These are phyloP conservation scores for Triops cancriformis DNA, from an alignment of 1,140 invertebrate species.

Conservation along the genomic window DNA sequence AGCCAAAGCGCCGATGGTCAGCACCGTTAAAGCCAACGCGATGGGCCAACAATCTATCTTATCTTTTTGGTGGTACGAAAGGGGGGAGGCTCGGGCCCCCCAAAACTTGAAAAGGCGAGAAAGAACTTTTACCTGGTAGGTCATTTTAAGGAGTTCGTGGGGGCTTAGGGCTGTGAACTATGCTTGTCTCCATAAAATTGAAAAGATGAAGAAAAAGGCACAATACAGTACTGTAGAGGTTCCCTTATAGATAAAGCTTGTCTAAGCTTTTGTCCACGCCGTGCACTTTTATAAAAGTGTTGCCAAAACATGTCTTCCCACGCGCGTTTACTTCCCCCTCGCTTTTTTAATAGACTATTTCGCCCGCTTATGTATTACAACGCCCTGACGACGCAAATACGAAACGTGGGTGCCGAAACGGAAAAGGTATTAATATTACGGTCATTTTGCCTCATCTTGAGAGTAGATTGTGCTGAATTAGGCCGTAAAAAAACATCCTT, in stretches of 20 bases:
- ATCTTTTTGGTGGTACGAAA: not conserved
- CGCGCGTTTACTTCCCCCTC: not conserved
- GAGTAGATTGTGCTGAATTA: too few species aligned
- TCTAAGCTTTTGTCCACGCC: not conserved
- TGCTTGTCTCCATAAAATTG: not conserved
- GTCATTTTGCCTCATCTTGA: too few species aligned
- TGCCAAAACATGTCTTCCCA: constrained; percentile 13
- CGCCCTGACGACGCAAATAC: not conserved
- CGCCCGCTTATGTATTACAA: not conserved
- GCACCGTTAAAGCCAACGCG: not conserved
- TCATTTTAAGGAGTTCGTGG: not conserved
- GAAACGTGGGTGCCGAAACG: not conserved
- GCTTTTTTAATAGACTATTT: constrained; percentile 10
- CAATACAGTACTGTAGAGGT: not conserved
- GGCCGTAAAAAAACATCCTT: too few species aligned
- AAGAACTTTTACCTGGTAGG: constrained; percentile 1
- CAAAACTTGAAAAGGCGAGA: not conserved
- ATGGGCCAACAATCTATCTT: not conserved
- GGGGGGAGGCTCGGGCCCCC: not conserved
- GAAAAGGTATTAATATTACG: too few species aligned
- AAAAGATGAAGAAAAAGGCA: not conserved
- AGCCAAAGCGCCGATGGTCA: not conserved
- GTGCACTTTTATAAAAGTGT: not conserved
- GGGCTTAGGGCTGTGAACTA: not conserved
- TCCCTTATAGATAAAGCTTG: not conserved